Base-by-base conservation (phyloP, 2,113 vertebrate genomes). In the Theristicus caerulescens region DNA sequence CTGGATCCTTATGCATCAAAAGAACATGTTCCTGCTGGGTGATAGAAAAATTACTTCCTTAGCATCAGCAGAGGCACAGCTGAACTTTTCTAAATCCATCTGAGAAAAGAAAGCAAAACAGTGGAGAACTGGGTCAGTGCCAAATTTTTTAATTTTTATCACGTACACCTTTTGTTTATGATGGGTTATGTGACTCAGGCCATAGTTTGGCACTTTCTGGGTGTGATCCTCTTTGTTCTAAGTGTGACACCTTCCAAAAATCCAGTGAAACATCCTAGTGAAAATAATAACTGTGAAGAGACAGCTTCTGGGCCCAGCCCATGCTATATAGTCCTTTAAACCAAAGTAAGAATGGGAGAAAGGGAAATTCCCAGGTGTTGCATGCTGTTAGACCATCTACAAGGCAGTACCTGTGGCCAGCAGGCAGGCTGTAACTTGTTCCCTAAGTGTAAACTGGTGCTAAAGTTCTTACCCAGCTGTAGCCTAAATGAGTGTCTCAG, bases 91-190 rank as follows among this genome's bases (percentile, higher is more conserved):
- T 70, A 88, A 88, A 86, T 44, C 29, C 17, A 29, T 14, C 25
- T 61, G 40, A 92, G 32, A 49, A 46, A 67, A 80, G 49, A 90
- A 87, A 88, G 27, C 18, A 59, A 40, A 74, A 54, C 10, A 58
- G 7, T 51, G 20, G 27, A 62, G 27, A 73, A 47, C 9, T 71
- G 13, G 6, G 5, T 36, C 40, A 42, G 54, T 66, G 65, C 19
- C 24, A 93, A 69, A 46, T 69, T 65, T 51, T 73, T 18, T 76
- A 38, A 21, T 29, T 67, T 74, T 66, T 67, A 5, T 55, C 44
- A 31, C 0, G 0, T 88, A 15, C 18, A 32, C 10, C 22, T 46
- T 71, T 89, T n/a, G 4, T 58, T 40, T 88, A 19, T 31, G 19
- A 26, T n/a, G 47, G 6, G 13, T 62, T 52, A 47, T 17, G 5